phyloP scores from a whole-genome alignment of 2,797 vertebrate genomes.

The Limnodromus scolopaceus region DNA sequence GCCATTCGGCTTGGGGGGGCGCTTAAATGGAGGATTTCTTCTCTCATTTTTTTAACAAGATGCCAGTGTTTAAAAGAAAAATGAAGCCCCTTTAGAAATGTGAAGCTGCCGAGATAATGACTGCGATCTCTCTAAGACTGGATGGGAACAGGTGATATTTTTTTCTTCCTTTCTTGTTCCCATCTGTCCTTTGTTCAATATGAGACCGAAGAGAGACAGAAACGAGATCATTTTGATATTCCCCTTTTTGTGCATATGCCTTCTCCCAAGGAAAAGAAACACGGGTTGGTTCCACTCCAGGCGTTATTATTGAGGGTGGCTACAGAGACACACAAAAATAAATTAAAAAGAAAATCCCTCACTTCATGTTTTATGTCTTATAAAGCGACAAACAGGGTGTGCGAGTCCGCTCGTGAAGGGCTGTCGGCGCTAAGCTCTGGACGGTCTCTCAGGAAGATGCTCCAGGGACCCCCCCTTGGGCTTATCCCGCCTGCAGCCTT shows the following conservation, averaged over 20 bases:
- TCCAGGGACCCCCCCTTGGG: neutral
- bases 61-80: conserved; percentile 43
- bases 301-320: neutral
- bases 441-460: neutral
- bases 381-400: rapidly evolving
- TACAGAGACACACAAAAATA: neutral
- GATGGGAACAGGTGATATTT: conserved; percentile 69
- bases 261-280: neutral
- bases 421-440: rapidly evolving
- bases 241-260: neutral
- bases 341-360: neutral
- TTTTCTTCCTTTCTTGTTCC: conserved; percentile 24
- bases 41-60: neutral
- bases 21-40: neutral
- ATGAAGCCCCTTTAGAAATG: conserved; percentile 38
- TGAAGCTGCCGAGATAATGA: conserved; percentile 47
- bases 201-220: conserved; percentile 48
- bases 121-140: conserved; percentile 21
- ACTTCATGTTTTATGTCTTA: rapidly evolving
- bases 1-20: neutral
- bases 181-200: conserved; percentile 37
- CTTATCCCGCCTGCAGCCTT: rapidly evolving
- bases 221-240: conserved; percentile 64
- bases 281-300: neutral
- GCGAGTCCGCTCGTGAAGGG: no score